Evolutionary conservation across 2,888 invertebrate species (phyloP).

Genomic region (Lordiphosa andalusiaca): DNA sequence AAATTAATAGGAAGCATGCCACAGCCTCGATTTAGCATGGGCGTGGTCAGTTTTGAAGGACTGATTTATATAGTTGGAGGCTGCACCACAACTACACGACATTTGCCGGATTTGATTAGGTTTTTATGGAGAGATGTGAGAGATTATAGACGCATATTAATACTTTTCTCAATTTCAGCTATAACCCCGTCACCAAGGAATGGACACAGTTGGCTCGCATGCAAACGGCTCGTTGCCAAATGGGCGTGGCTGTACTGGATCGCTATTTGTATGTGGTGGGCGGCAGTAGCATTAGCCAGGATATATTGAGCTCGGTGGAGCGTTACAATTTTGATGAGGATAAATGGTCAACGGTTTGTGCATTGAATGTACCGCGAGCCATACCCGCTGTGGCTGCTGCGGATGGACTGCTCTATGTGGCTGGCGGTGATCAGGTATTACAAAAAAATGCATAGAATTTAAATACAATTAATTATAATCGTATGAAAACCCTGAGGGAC

Average conservation of each 20-base stretch:
- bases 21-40: conserved; percentile 94
- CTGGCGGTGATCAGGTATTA: conserved; percentile 88
- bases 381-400: conserved; percentile 92
- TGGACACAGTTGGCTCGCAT: conserved; percentile 90
- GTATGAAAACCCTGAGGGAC: no score
- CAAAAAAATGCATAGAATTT: neutral
- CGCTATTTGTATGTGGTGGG: conserved; percentile 93
- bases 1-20: conserved; percentile 88
- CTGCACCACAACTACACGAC: conserved; percentile 89
- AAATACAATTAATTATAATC: no score
- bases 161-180: conserved; percentile 80
- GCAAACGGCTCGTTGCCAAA: conserved; percentile 91
- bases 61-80: conserved; percentile 94
- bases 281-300: conserved; percentile 90
- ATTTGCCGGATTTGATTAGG: conserved; percentile 87
- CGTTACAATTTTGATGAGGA: conserved; percentile 82
- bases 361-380: conserved; percentile 88
- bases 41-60: conserved; percentile 86
- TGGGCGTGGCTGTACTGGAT: conserved; percentile 93
- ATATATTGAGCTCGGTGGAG: conserved; percentile 90
- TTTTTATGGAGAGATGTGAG: conserved; percentile 19
- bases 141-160: neutral
- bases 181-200: conserved; percentile 89
- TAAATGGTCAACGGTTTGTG: conserved; percentile 89
- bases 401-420: conserved; percentile 90